A percentile compares a stretch with the other conserved stretches of the same genome.
phyloP scores from a whole-genome alignment of 64 coral and sea anemone genomes.

The Stichodactyla mertensii region DNA sequence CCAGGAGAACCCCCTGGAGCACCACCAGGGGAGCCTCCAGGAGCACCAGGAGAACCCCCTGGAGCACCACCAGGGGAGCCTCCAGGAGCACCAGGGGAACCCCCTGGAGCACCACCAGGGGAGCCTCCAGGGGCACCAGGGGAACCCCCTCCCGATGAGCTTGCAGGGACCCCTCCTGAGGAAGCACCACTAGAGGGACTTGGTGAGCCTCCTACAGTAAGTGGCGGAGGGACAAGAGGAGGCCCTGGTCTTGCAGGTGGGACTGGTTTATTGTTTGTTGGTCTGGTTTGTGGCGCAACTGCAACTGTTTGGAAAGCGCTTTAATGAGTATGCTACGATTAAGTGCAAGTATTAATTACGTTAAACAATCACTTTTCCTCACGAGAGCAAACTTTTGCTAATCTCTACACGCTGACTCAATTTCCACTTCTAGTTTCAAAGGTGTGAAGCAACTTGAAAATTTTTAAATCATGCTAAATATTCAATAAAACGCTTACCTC shows the following conservation, averaged over 20 bases:
- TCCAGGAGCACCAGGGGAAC: neutral
- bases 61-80: conserved; percentile 9
- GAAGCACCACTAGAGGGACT: conserved; percentile 7
- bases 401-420: neutral
- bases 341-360: neutral
- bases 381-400: too few relatives aligned
- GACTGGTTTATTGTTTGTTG: neutral
- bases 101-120: neutral
- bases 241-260: neutral
- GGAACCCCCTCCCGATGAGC: conserved; percentile 9
- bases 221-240: neutral
- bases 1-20: neutral
- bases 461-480: neutral
- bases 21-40: conserved; percentile 1
- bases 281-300: neutral
- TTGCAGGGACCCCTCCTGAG: neutral
- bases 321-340: neutral
- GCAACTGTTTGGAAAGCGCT: neutral
- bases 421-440: too few relatives aligned
- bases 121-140: conserved; percentile 13
- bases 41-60: neutral
- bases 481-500: conserved; percentile 2
- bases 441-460: too few relatives aligned
- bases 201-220: conserved; percentile 10
- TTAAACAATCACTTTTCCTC: neutral